Base-by-base conservation (phyloP, 1,140 invertebrate genomes). In the Eurosta solidaginis region DNA sequence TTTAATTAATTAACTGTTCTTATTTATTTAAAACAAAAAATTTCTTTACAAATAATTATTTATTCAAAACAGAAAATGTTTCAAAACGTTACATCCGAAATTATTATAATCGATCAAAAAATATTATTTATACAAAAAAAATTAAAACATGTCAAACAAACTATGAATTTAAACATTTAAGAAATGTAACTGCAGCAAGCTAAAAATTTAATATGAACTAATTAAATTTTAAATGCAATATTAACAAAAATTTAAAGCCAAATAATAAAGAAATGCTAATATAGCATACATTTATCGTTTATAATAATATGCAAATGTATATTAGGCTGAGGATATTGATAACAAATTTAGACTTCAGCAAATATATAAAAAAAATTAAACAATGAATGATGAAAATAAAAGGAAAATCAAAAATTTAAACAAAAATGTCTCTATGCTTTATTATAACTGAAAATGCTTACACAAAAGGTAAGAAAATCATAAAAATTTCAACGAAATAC, bases 121-220 rank as follows among this genome's bases (percentile, higher is more conserved):
- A 22, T 52, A 52, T 52, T 25, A 68, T 40, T 68, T 40, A 9
- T 9, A 20, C 27, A 27, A 17, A 10, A 29, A 36, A 40, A 68
- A 20, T 17, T 9, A 68, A 40, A 20, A 20, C 29, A 17, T 3
- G 36, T 68, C 14, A 68, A 68, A 68, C 9, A 68, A 68, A 33
- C 59, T 68, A 68, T 68, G 59, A 68, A 68, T 68, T 68, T 68
- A 68, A 40, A 33, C 59, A 68, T 68, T 68, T 68, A 68, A 14
- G 59, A 68, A 68, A 68, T 68, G 59, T 29, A 29, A 68, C 20
- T 68, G n/a, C 33, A 29, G 27, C 59, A 40, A 33, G 25, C 33
- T 59, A 33, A 29, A 33, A 59, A 59, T 14, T n/a, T 17, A 59
- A 49, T 49, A 17, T 17, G n/a, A 49, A 59, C 17, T 33, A 59